Percentiles rank a stretch among this genome's conserved stretches.
These are phyloP conservation scores for Pelodiscus sinensis DNA, from an alignment of 2,113 vertebrate genomes.

Conservation along the genomic window DNA sequence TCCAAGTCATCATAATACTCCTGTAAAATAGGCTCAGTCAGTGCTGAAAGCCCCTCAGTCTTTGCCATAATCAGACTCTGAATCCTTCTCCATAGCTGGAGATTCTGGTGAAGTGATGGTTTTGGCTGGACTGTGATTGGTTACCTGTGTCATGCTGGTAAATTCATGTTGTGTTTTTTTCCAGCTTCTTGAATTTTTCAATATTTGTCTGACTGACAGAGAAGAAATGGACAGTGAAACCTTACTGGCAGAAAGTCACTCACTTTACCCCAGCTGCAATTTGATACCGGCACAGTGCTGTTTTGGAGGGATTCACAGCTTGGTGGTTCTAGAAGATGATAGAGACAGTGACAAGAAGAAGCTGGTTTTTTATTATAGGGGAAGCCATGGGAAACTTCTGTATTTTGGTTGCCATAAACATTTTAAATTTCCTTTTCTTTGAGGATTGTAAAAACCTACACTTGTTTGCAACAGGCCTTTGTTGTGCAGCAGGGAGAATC, in stretches of 20 bases:
- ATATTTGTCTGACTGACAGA: neutral
- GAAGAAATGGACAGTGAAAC: neutral
- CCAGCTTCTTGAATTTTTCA: neutral
- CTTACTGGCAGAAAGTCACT: neutral
- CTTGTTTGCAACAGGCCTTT: neutral
- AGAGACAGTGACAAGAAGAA: neutral
- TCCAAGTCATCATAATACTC: neutral
- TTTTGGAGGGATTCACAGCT: neutral
- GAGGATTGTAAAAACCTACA: neutral
- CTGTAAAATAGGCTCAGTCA: neutral
- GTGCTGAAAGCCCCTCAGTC: neutral
- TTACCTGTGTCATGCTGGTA: neutral
- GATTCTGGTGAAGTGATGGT: neutral
- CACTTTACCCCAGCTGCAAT: neutral
- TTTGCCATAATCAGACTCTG: neutral
- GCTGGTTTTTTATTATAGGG: neutral
- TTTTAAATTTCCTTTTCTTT: slow-evolving; percentile 2
- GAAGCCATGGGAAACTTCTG: neutral
- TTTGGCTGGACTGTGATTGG: neutral
- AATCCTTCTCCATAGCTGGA: neutral
- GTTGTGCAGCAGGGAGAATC: neutral
- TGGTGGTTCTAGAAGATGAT: neutral
- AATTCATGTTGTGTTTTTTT: neutral
- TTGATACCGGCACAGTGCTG: neutral
- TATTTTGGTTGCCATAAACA: neutral